These are phyloP conservation scores for Irena cyanogastra DNA, from an alignment of 2,113 vertebrate genomes.

Conservation along the genomic window DNA sequence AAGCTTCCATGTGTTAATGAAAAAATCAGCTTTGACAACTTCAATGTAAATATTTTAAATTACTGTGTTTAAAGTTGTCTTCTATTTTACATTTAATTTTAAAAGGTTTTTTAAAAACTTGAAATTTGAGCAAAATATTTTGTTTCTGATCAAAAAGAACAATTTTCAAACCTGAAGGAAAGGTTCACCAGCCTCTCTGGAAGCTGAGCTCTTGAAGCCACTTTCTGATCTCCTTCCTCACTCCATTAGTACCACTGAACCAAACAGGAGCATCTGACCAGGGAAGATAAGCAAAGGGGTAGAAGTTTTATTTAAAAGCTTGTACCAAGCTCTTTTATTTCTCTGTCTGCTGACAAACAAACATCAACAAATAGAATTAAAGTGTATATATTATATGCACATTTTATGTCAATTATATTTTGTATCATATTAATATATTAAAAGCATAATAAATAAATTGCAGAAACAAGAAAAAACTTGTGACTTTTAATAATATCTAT, in stretches of 20 bases:
- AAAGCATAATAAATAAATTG: not conserved
- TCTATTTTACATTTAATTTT: not conserved
- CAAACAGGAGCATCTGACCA: not conserved
- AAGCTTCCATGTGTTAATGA: not conserved
- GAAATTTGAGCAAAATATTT: not conserved
- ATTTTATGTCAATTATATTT: too few species aligned
- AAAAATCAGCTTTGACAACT: not conserved
- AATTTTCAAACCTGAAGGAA: not conserved
- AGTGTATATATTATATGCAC: not conserved
- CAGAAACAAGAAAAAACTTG: not conserved
- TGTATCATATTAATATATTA: too few species aligned
- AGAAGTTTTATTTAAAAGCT: not conserved
- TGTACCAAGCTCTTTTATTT: not conserved
- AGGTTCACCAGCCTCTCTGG: not conserved
- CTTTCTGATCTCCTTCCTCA: not conserved
- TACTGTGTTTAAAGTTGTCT: not conserved
- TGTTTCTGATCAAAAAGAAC: not conserved
- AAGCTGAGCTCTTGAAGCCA: not conserved
- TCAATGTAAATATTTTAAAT: not conserved
- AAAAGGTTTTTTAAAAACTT: not conserved
- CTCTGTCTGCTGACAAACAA: not conserved
- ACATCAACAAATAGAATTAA: not conserved
- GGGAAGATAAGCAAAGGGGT: not conserved
- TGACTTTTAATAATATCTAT: not conserved
- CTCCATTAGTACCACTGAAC: accelerated